Evolutionary conservation across 92 coral and sea anemone species (phyloP), one percentile per base, ranked within the genome.

Genomic region (Meandrina meandrites): DNA sequence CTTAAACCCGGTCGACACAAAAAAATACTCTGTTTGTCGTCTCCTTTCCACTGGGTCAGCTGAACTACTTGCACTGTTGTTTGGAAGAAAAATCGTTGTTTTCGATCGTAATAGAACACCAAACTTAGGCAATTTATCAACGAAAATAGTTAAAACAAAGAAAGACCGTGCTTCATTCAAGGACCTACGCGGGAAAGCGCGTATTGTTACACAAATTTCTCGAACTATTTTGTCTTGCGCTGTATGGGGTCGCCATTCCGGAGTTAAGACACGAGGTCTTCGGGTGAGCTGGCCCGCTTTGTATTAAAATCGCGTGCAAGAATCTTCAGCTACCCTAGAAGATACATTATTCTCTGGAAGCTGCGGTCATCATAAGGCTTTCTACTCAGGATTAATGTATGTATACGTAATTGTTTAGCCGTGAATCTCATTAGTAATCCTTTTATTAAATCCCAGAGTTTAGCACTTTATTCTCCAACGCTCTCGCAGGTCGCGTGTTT

Each of bases 211-310:
- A 70, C 70, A 50, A 83, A 32, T 70, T 83, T 36, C 7, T 9
- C 45, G 42, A 19, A n/a, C 34, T 54, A 74, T 58, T 53, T 74
- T 32, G 45, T 34, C 35, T n/a, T 34, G n/a, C 80, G 24, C 87
- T 3, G 87, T 73, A 10, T n/a, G 87, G 71, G 87, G 80, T 18
- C 24, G n/a, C 48, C 34, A 17, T 28, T 9, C 71, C 32, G 71
- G 35, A 66, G 71, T 10, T 19, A 48, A 47, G 22, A 40, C 80
- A 84, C 73, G 80, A 56, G 87, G 87, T 56, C 27, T 47, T n/a
- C 17, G 21, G 9, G 16, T 31, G 13, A 79, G 9, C 24, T n/a
- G 83, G 22, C 21, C 45, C 13, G 83, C 35, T 10, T 79, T 54
- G 17, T 3, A n/a, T 9, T 19, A 17, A 40, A 40, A 30, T 48